A percentile compares a stretch with the other conserved stretches of the same genome.
Conservation (phyloP, 2,797 vertebrate species). For the Hydrophis major region DNA sequence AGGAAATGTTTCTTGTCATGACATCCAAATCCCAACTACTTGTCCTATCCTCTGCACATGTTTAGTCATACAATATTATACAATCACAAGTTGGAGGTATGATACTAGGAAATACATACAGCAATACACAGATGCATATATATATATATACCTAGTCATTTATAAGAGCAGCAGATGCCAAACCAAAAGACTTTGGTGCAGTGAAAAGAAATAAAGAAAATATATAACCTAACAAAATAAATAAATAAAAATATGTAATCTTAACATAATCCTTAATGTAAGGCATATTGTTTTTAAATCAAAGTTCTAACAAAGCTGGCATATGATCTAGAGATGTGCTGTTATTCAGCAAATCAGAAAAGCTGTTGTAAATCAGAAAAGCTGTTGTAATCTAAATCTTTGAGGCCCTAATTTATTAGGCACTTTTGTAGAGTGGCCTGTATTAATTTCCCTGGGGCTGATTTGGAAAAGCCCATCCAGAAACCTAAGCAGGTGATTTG, state of each 20-base stretch:
- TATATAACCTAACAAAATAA: constrained; percentile 42
- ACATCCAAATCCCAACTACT: constrained; percentile 20
- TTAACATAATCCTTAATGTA: constrained; percentile 67
- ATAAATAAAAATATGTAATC: not conserved
- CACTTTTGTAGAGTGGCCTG: not conserved
- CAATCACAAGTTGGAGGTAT: constrained; percentile 61
- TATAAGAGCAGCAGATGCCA: constrained; percentile 57
- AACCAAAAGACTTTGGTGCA: constrained; percentile 58
- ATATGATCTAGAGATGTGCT: constrained; percentile 36
- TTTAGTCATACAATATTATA: constrained; percentile 53
- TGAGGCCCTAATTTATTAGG: not conserved
- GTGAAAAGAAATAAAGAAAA: constrained; percentile 40
- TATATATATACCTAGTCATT: constrained; percentile 36
- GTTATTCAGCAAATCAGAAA: constrained; percentile 35
- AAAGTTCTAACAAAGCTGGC: constrained; percentile 42
- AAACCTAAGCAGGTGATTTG: not conserved
- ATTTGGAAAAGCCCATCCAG: not conserved
- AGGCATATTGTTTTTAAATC: constrained; percentile 56
- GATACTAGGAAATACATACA: constrained; percentile 48
- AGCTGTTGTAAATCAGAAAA: constrained; percentile 25
- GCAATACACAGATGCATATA: constrained; percentile 40
- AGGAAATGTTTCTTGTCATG: not conserved
- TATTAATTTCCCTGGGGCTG: not conserved
- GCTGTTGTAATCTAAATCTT: constrained; percentile 1
- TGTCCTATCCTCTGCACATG: constrained; percentile 59